phyloP scores from a whole-genome alignment of 2,113 vertebrate genomes.

The Corythaeola cristata region DNA sequence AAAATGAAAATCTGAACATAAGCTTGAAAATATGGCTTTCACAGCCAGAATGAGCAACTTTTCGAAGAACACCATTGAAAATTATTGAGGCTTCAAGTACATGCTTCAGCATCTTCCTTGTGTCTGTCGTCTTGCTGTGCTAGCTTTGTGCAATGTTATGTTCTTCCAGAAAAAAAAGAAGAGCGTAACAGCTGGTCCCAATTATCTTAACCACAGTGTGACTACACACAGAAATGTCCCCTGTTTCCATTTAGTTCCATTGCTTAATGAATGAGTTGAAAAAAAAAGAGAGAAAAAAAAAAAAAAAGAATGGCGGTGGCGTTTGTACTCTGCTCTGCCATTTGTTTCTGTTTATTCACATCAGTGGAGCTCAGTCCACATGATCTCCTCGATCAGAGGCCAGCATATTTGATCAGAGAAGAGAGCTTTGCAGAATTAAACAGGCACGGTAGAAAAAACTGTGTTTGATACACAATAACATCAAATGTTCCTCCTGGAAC shows the following conservation, averaged over 20 bases:
- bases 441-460: neutral
- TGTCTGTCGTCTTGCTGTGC: constrained; percentile 7
- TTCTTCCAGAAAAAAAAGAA: constrained; percentile 63
- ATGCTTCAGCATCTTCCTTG: constrained; percentile 58
- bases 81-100: constrained; percentile 33
- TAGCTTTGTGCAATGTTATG: constrained; percentile 21
- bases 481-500: constrained; percentile 5
- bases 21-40: constrained; percentile 1
- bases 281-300: constrained; percentile 7
- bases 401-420: neutral
- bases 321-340: neutral
- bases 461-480: neutral
- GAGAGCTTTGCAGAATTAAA: neutral
- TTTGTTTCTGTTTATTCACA: constrained; percentile 61
- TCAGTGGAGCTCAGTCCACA: neutral
- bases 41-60: constrained; percentile 39
- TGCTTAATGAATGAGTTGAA: constrained; percentile 58
- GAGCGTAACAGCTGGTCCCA: constrained; percentile 71
- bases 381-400: neutral
- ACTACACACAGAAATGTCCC: constrained; percentile 58
- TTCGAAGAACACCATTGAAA: constrained; percentile 38
- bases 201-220: constrained; percentile 71
- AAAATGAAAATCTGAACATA: neutral
- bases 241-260: constrained; percentile 62
- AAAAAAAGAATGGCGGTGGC: neutral